Evolutionary conservation across 2,113 vertebrate genomes (phyloP), one percentile per base, ranked within the genome.

Genomic region (Camelus bactrianus): DNA sequence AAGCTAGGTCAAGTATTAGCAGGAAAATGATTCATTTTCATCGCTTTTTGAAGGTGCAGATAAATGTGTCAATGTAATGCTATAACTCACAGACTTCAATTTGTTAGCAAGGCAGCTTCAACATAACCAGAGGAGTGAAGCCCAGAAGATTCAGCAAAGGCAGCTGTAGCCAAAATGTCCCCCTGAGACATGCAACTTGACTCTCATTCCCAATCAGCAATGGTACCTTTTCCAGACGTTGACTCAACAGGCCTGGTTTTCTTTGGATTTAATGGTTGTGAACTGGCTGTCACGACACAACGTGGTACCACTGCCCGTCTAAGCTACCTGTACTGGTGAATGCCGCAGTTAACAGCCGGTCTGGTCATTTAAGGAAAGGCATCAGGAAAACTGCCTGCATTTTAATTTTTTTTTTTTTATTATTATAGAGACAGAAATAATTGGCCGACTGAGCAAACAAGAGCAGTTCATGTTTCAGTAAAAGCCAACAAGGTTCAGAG

Each of bases 1-100:
- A 60, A 64, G 4, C 11, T 67, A 85, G 38, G 28, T 81, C 22
- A 91, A 56, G 19, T 28, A 56, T 70, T 81, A 84, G 35, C n/a
- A 80, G n/a, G 14, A 86, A 64, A 93, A 91, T 84, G 35, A 58
- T 48, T 92, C 9, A 1, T 56, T 54, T 85, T 95, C 17, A 72
- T 50, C 72, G 72, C 46, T 15, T 88, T 93, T 72, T 91, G 62
- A 94, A 95, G 52, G n/a, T 91, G 9, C 22, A 70, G 80, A 90
- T 80, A 28, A 11, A 35, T 88, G 1, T 91, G 46, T 91, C 3
- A 32, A 48, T 28, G 75, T 88, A 93, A 60, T 54, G 15, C 46
- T 81, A 24, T 54, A 95, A 93, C 48, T 88, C 91, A 84, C 24
- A 85, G 26, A 50, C 20, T 94, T 10, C 28, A 91, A 84, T 16